phyloP scores from a whole-genome alignment of 1,140 invertebrate species.

The Hylaeus volcanicus region DNA sequence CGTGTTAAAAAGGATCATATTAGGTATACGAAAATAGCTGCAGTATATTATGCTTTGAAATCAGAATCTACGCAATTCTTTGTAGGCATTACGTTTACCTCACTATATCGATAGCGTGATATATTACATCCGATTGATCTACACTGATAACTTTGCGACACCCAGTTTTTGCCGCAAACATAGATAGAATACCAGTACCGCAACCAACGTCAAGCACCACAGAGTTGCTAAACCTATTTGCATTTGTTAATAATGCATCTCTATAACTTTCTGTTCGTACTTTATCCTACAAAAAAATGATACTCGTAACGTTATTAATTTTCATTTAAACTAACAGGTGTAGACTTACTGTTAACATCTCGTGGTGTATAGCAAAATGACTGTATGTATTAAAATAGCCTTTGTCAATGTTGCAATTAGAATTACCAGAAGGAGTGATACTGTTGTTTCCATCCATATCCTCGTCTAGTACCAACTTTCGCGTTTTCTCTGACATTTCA shows the following conservation, averaged over 20 bases:
- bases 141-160: constrained; percentile 96
- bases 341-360: constrained; percentile 89
- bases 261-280: constrained; percentile 95
- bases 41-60: background rate
- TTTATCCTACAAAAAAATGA: constrained; percentile 86
- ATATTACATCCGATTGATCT: constrained; percentile 94
- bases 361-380: constrained; percentile 98
- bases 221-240: constrained; percentile 86
- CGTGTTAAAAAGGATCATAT: constrained; percentile 59
- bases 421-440: constrained; percentile 38
- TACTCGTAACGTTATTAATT: constrained; percentile 17
- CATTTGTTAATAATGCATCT: constrained; percentile 95
- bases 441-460: constrained; percentile 78
- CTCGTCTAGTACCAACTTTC: constrained; percentile 76
- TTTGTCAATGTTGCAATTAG: constrained; percentile 83
- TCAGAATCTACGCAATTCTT: too few species aligned
- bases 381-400: constrained; percentile 98
- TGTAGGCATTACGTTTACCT: constrained; percentile 80
- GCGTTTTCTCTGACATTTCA: constrained; percentile 78
- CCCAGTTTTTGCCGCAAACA: constrained; percentile 97
- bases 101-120: constrained; percentile 92
- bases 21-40: background rate
- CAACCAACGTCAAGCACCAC: constrained; percentile 97
- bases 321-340: background rate
- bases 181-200: constrained; percentile 97